Evolutionary conservation across 2,113 vertebrate species (phyloP).

Genomic region (Arizona elegans): DNA sequence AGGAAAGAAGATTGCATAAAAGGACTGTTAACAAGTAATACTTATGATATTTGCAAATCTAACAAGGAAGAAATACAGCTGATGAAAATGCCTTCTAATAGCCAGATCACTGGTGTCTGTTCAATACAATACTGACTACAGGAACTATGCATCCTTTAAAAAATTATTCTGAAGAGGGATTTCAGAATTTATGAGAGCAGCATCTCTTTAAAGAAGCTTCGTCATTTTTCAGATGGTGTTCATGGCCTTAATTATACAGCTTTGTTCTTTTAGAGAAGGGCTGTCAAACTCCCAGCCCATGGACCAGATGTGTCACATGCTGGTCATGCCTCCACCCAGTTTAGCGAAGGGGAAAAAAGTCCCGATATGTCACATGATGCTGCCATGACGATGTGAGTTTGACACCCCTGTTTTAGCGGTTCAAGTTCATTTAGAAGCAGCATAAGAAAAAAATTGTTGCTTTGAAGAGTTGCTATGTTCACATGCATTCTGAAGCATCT

Average conservation of each 20-base stretch:
- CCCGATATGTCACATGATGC: too few relatives aligned
- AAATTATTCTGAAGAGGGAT: background rate
- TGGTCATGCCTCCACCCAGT: too few relatives aligned
- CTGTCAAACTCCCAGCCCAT: too few relatives aligned
- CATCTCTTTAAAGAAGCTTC: background rate
- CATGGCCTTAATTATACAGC: background rate
- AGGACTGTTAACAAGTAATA: background rate
- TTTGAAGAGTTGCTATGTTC: background rate
- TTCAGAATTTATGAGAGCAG: background rate
- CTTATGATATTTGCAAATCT: background rate
- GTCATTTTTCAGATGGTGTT: background rate
- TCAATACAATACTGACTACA: background rate
- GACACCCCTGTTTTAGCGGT: background rate
- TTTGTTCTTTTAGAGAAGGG: background rate
- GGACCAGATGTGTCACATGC: too few relatives aligned
- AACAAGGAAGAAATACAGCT: background rate
- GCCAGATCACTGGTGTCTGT: background rate
- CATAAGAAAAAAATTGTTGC: background rate
- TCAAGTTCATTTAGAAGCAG: background rate
- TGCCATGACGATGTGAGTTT: too few relatives aligned
- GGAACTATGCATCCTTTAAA: background rate
- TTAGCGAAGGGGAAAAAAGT: too few relatives aligned
- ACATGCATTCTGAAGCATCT: background rate
- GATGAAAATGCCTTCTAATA: background rate
- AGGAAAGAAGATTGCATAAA: background rate